phyloP scores from a whole-genome alignment of 1,140 invertebrate genomes.

The Tigriopus japonicus region DNA sequence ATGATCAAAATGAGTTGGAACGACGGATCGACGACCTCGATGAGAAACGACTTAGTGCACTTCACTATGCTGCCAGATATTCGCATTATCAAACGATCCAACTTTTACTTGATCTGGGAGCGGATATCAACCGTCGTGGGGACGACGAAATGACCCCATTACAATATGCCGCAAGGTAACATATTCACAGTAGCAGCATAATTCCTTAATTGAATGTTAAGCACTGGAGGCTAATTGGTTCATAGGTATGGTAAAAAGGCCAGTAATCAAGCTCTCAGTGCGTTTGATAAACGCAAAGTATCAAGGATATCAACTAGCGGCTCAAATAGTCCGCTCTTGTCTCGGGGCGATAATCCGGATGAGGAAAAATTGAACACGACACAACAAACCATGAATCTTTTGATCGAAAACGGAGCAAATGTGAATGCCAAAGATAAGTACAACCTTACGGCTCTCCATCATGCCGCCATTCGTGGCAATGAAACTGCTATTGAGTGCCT shows the following conservation, averaged over 20 bases:
- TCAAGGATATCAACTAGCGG: background rate
- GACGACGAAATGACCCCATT: conserved; percentile 27
- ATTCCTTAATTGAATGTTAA: background rate
- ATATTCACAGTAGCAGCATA: conserved; percentile 16
- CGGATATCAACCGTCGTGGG: conserved; percentile 25
- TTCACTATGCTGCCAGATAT: conserved; percentile 30
- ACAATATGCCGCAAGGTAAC: conserved; percentile 26
- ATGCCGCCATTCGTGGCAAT: conserved; percentile 31
- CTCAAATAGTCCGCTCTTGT: conserved; percentile 15
- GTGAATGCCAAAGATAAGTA: conserved; percentile 28
- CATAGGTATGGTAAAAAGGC: background rate
- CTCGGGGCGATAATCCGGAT: conserved; percentile 19
- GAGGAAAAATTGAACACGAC: conserved; percentile 16
- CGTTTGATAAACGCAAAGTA: background rate
- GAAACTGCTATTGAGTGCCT: conserved; percentile 21
- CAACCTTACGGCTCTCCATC: conserved; percentile 29
- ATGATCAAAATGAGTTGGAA: background rate
- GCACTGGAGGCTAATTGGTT: background rate
- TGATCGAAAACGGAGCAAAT: conserved; percentile 26
- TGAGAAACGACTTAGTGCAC: conserved; percentile 24
- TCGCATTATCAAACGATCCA: conserved; percentile 24
- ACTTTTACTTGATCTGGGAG: conserved; percentile 25
- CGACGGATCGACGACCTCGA: conserved; percentile 24
- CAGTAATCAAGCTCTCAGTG: background rate
- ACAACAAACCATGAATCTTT: conserved; percentile 14